A percentile compares a stretch with the other conserved stretches of the same genome.
These are phyloP conservation scores for Boloria selene DNA, from an alignment of 2,888 invertebrate species.

Conservation along the genomic window DNA sequence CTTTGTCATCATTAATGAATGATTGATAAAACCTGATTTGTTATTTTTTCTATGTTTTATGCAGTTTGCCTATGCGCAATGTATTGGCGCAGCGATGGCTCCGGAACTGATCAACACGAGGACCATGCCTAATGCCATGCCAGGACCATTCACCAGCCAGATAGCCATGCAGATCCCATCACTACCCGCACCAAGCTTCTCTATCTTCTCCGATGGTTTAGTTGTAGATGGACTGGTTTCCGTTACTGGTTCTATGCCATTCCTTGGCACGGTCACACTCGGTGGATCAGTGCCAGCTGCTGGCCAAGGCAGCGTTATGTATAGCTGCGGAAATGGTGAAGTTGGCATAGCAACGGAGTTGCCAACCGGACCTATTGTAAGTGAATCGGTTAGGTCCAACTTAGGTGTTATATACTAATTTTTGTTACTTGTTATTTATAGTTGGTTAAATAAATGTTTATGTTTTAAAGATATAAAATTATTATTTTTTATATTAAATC, in stretches of 20 bases:
- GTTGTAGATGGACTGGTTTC: conserved; percentile 49
- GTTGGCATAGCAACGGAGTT: conserved; percentile 35
- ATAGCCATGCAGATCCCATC: conserved; percentile 32
- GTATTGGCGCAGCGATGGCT: conserved; percentile 21
- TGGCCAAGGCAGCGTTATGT: conserved; percentile 46
- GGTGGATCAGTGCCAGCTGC: conserved; percentile 48
- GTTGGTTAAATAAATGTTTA: no score
- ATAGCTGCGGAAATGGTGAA: conserved; percentile 37
- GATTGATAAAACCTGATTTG: background rate
- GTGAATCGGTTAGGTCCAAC: conserved; percentile 1
- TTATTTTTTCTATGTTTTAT: conserved; percentile 7
- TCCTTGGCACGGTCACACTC: conserved; percentile 50
- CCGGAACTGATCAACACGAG: conserved; percentile 12
- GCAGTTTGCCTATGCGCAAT: conserved; percentile 37
- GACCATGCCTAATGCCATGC: conserved; percentile 4
- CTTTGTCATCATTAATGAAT: background rate
- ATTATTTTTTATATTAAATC: no score
- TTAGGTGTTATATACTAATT: background rate
- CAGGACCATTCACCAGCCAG: conserved; percentile 27
- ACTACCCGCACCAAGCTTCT: conserved; percentile 40
- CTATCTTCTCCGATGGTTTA: conserved; percentile 48
- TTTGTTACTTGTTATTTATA: background rate
- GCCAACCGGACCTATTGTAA: conserved; percentile 13
- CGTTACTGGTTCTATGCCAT: conserved; percentile 51
- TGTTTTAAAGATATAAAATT: no score